Evolutionary conservation across 1,140 invertebrate genomes (phyloP).

Genomic region (Drosophila ogumai): DNA sequence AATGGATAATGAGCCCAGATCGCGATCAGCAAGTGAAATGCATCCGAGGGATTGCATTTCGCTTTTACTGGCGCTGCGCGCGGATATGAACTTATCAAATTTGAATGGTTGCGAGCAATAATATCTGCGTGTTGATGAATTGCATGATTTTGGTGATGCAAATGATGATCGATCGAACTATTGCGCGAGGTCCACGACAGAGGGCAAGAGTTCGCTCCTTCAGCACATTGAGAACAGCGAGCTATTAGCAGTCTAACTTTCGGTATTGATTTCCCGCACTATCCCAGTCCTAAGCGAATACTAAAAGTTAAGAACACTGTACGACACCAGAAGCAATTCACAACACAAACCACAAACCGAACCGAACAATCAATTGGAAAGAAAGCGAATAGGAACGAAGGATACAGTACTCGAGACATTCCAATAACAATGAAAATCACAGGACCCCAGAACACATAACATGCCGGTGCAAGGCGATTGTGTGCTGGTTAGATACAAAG

Average conservation of each 20-base stretch:
- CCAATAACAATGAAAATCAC: constrained; percentile 81
- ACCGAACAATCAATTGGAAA: constrained; percentile 27
- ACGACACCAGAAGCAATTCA: constrained; percentile 63
- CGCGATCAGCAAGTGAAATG: constrained; percentile 67
- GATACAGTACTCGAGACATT: constrained; percentile 42
- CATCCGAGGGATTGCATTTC: constrained; percentile 52
- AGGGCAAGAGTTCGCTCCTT: constrained; percentile 77
- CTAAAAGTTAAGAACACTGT: constrained; percentile 54
- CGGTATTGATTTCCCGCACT: constrained; percentile 50
- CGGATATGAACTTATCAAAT: constrained; percentile 57
- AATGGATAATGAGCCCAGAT: constrained; percentile 64
- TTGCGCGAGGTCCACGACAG: constrained; percentile 41
- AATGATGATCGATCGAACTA: constrained; percentile 81
- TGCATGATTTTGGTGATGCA: constrained; percentile 84
- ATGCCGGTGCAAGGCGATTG: constrained; percentile 75
- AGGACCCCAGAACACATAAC: constrained; percentile 67
- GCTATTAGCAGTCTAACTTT: constrained; percentile 61
- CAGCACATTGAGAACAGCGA: constrained; percentile 79
- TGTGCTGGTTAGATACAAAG: constrained; percentile 66
- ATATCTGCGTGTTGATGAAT: constrained; percentile 85
- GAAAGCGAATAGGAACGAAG: no score
- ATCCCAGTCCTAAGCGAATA: constrained; percentile 43
- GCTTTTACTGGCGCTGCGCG: constrained; percentile 45
- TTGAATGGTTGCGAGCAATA: constrained; percentile 85
- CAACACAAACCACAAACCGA: constrained; percentile 31